Evolutionary conservation across 2,113 vertebrate genomes (phyloP).

Genomic region (Telmatochromis sp.): DNA sequence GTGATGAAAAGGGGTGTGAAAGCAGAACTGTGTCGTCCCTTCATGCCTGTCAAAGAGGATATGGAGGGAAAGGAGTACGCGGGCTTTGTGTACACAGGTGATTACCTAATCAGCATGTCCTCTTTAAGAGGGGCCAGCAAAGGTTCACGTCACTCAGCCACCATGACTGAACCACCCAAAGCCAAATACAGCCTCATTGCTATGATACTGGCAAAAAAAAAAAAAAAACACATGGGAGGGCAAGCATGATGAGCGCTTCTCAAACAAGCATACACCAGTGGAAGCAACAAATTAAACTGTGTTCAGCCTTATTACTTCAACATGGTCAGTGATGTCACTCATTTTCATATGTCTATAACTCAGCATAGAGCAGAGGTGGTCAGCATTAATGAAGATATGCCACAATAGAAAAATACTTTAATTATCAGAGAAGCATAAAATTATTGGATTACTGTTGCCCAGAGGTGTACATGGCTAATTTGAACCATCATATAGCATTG

Average conservation of each 20-base stretch:
- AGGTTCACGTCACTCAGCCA: conserved; percentile 70
- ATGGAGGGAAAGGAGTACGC: conserved; percentile 34
- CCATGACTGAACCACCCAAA: conserved; percentile 20
- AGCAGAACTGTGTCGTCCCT: conserved; percentile 48
- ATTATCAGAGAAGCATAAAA: background rate
- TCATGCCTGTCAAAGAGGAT: conserved; percentile 62
- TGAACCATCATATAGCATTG: background rate
- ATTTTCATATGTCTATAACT: background rate
- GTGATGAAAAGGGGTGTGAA: conserved; percentile 60
- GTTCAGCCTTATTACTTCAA: background rate
- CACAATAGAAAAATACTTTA: background rate
- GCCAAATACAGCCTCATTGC: conserved; percentile 50
- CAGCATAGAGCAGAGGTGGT: background rate
- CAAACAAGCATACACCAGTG: background rate
- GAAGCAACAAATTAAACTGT: background rate
- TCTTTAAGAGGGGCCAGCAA: conserved; percentile 58
- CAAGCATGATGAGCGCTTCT: background rate
- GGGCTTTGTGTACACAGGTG: conserved; percentile 74
- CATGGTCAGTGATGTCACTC: background rate
- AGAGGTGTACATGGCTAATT: background rate
- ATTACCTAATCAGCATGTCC: conserved; percentile 73
- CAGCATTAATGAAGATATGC: background rate
- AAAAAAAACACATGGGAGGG: conserved; percentile 4
- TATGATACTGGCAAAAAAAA: conserved; percentile 6
- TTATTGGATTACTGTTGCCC: background rate